Evolutionary conservation across 2,888 invertebrate species (phyloP).

Genomic region (Eupithecia vulgata): DNA sequence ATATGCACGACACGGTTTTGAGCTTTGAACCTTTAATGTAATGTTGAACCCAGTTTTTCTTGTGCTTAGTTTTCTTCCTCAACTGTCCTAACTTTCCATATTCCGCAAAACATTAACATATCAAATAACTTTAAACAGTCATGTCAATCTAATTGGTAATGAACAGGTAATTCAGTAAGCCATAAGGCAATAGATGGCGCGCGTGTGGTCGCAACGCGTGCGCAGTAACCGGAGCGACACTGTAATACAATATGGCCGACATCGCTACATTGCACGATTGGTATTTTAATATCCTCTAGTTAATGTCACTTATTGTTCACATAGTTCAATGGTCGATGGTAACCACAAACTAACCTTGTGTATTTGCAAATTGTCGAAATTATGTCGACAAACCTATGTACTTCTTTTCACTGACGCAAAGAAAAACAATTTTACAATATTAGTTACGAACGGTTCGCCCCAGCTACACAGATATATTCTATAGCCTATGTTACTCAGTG

Average conservation of each 20-base stretch:
- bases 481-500: too few species aligned
- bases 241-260: conserved; percentile 82
- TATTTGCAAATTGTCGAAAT: conserved; percentile 7
- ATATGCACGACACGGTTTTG: too few species aligned
- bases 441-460: too few species aligned
- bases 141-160: conserved; percentile 51
- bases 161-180: conserved; percentile 55
- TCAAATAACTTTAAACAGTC: conserved; percentile 37
- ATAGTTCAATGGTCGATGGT: conserved; percentile 66
- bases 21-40: too few species aligned
- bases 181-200: conserved; percentile 74
- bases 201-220: conserved; percentile 83
- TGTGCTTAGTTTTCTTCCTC: not conserved
- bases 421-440: not conserved
- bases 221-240: conserved; percentile 81
- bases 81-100: not conserved
- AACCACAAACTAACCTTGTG: conserved; percentile 53
- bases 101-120: not conserved
- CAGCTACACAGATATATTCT: too few species aligned
- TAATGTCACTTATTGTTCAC: conserved; percentile 82
- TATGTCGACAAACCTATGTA: not conserved
- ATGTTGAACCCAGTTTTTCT: not conserved
- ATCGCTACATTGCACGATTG: conserved; percentile 80
- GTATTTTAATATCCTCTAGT: conserved; percentile 78
- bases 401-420: not conserved